Evolutionary conservation across 2,888 invertebrate genomes (phyloP), one percentile per base, ranked within the genome.

Genomic region (Thecophora atra): DNA sequence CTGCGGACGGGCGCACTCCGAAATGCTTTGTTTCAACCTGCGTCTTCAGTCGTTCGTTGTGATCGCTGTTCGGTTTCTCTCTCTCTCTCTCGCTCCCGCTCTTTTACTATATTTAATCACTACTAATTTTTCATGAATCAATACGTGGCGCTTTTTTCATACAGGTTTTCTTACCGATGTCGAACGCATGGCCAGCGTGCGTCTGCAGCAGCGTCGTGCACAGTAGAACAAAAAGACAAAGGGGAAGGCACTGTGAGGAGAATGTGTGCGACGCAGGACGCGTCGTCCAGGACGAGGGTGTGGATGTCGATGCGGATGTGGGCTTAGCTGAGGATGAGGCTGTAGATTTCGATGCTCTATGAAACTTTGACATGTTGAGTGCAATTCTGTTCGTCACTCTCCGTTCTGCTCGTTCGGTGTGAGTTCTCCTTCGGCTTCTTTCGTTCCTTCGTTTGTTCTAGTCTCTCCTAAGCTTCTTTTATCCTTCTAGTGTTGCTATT

Each of bases 201-300:
- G 79, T 75, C 74, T 78, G 79, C 71, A 81, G 80, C 78, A 83
- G 70, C 76, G 81, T 73, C 74, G 78, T 79, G 81, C 82, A 77
- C 74, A 83, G 77, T 74, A 82, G 75, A 76, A 82, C 77, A 76
- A 81, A 76, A 73, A 76, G 76, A 73, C 74, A 76, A 74, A 73
- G 75, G 81, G 83, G 82, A 83, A 83, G 83, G 83, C 83, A 83
- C 84, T 81, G 84, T 79, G 79, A 83, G 83, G 84, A 82, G 83
- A 83, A 78, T 83, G 81, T 79, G 42, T 15, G 56, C 6, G n/a
- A 44, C 51, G 68, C 37, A 21, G 58, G 26, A 24, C 68, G 56
- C 68, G 56, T 68, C 58, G 42, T 58, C 24, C 47, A 21, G 24
- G 47, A 21, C 26, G 64, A 21, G 15, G 21, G n/a, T 17, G 21